Percentiles rank a stretch among this genome's conserved stretches.
phyloP scores from a whole-genome alignment of 2,888 invertebrate genomes.

The Drosophila vallismaia region DNA sequence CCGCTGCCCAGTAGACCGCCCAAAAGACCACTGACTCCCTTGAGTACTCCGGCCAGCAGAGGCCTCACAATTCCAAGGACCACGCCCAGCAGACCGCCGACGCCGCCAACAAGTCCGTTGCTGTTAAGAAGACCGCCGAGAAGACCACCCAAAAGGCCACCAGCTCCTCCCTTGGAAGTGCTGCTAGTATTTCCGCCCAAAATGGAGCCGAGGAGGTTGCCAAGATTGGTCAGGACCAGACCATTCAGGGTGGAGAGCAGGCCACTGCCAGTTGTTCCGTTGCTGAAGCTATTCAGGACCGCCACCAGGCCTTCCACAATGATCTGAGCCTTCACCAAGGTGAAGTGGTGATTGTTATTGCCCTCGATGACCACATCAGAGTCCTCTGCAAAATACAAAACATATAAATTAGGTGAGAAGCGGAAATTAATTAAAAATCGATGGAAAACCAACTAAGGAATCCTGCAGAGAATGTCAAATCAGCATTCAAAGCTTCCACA shows the following conservation, averaged over 20 bases:
- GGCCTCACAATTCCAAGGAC: neutral
- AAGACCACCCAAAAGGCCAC: neutral
- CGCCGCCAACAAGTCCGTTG: neutral
- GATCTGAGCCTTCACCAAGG: neutral
- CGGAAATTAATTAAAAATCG: no score
- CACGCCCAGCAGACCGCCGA: neutral
- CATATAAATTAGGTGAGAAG: no score
- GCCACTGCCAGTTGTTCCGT: neutral
- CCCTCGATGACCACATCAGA: conserved; percentile 9
- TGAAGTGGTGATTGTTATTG: conserved; percentile 3
- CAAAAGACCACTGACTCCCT: neutral
- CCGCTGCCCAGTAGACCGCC: neutral
- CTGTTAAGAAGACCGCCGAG: neutral
- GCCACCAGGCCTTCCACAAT: neutral
- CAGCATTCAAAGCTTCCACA: no score
- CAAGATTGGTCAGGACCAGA: neutral
- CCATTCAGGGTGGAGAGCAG: neutral
- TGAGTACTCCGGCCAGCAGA: neutral
- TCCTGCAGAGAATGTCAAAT: no score
- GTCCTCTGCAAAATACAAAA: neutral
- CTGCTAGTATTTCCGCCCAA: neutral
- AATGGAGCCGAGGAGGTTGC: neutral
- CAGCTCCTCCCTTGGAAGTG: neutral
- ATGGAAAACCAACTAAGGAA: no score
- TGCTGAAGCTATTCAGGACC: conserved; percentile 6